Evolutionary conservation across 2,888 invertebrate genomes (phyloP), one percentile per base, ranked within the genome.

Genomic region (Noctua fimbriata): DNA sequence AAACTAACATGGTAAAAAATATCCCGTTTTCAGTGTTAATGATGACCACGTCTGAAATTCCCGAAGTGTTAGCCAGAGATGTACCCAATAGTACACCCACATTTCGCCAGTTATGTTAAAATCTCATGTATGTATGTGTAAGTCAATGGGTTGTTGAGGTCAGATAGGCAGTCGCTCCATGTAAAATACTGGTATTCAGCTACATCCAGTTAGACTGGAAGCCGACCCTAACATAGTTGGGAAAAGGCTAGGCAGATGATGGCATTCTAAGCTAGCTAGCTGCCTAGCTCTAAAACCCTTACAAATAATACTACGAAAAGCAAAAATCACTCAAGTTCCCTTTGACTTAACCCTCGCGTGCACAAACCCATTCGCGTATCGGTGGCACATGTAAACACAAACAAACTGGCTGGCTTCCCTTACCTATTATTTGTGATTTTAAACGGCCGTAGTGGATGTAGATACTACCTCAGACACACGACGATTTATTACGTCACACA

Each of bases 381-480:
- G 14, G 77, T 65, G 49, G 60, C 78, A 63, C 74, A 78, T 84
- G 88, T 86, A 88, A 88, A 84, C 85, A 88, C 75, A 85, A 83
- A 77, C 85, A 79, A 81, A 80, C 58, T 73, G 70, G 75, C 79
- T 55, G 47, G 71, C 55, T 85, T 78, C 73, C 74, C 69, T 32
- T 41, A 14, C 41, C 74, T 76, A 73, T 75, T 80, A 71, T 71
- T 84, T 86, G 79, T 77, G 49, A 83, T 83, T 87, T 66, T 69
- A 81, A 75, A 73, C 69, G 60, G 75, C 28, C 16, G 12, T 63
- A 83, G 79, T 55, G 41, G 12, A 63, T 63, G 28, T 72, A 32
- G 47, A 44, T 69, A 47, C 71, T 52, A 72, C 60, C 1, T 71
- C 65, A 70, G 75, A 67, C 79, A 32, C 36, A 63, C 18, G 28